Conservation (phyloP, 1,140 invertebrate species). For the Tachypleus tridentatus region DNA sequence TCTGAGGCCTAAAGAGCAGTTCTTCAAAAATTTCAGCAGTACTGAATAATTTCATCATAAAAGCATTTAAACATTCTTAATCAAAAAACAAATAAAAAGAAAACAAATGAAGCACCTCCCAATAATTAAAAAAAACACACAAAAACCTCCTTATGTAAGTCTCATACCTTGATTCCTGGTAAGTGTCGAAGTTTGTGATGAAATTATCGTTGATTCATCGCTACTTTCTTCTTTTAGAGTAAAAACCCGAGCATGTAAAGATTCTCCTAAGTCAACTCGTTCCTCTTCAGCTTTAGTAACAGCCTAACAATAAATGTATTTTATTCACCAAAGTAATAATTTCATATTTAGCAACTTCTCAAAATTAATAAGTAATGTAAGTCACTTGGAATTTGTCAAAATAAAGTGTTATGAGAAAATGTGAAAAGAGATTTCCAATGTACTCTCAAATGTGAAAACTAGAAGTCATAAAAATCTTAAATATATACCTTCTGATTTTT, state of each 20-base stretch:
- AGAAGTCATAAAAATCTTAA: background rate
- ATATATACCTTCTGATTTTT: constrained; percentile 11
- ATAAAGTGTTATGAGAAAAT: background rate
- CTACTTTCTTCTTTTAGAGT: constrained; percentile 68
- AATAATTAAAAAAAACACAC: background rate
- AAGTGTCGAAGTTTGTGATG: constrained; percentile 86
- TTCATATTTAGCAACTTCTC: too few relatives aligned
- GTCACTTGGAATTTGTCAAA: too few relatives aligned
- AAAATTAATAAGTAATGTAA: too few relatives aligned
- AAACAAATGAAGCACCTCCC: too few relatives aligned
- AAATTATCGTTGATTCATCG: constrained; percentile 92
- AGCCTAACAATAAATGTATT: background rate
- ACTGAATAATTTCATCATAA: too few relatives aligned
- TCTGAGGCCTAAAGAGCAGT: too few relatives aligned
- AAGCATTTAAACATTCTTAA: too few relatives aligned
- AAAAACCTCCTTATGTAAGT: background rate
- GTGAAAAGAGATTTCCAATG: background rate
- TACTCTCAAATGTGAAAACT: background rate
- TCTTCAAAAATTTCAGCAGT: too few relatives aligned
- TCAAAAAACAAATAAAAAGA: too few relatives aligned
- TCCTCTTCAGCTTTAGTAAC: constrained; percentile 18
- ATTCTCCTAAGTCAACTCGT: constrained; percentile 28
- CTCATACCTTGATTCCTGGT: constrained; percentile 63
- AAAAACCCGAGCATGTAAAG: constrained; percentile 12
- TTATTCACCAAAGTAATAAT: too few relatives aligned